phyloP scores from a whole-genome alignment of 2,797 vertebrate genomes.

The Helostoma temminkii region DNA sequence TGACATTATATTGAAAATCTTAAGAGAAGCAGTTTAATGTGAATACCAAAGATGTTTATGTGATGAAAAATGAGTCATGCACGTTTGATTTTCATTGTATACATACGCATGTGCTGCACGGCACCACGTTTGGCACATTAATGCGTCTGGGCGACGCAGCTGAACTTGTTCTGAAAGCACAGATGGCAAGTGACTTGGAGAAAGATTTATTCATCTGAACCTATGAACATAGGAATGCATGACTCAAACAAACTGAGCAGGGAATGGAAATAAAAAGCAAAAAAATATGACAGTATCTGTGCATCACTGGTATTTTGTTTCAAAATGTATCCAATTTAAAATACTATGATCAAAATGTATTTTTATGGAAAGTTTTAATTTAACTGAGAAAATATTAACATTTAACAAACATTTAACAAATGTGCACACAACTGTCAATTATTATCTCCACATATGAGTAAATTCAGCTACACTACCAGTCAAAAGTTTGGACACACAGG shows the following conservation, averaged over 20 bases:
- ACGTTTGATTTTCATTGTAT: slow-evolving; percentile 3
- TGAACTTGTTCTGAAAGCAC: slow-evolving; percentile 56
- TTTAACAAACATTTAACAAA: neutral
- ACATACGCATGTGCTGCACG: slow-evolving; percentile 42
- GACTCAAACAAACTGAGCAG: neutral
- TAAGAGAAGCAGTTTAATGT: neutral
- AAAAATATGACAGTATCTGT: neutral
- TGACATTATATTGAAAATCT: neutral
- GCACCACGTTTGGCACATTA: slow-evolving; percentile 29
- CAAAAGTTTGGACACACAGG: too few relatives aligned
- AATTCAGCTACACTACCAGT: too few relatives aligned
- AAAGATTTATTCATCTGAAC: slow-evolving; percentile 31
- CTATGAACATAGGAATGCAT: slow-evolving; percentile 17
- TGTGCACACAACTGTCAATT: neutral
- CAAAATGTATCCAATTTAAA: neutral
- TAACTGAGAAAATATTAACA: neutral
- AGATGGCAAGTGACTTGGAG: slow-evolving; percentile 29
- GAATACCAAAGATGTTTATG: neutral
- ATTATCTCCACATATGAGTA: neutral
- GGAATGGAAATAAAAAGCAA: neutral
- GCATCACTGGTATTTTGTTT: neutral
- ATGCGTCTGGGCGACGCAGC: slow-evolving; percentile 32
- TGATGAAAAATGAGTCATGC: slow-evolving; percentile 11
- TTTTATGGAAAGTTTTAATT: neutral
- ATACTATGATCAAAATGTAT: neutral